Evolutionary conservation across 1,140 invertebrate species (phyloP), one percentile per base, ranked within the genome.

Genomic region (Euura saliciscinereae): DNA sequence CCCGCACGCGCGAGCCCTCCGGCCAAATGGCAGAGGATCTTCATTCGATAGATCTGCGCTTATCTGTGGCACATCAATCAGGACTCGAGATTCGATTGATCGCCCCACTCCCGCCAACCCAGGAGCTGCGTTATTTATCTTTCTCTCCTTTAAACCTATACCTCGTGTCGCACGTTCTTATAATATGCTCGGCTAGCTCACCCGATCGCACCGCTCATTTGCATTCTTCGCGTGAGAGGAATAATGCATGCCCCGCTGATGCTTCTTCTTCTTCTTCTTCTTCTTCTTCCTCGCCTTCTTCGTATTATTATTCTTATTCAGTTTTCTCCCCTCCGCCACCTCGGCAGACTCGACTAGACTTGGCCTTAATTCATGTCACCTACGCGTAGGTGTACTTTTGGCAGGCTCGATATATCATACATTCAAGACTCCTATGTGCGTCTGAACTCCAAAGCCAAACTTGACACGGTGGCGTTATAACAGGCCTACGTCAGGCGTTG

Each of bases 141-240:
- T 28, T 28, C 28, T 28, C 28, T 28, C 28, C 28, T 28, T 28
- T 28, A 28, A 28, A 28, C 28, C 28, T 28, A 28, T 1, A 28
- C 28, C 28, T 28, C 28, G 28, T 28, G 28, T 28, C 28, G 28
- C 28, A 28, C 28, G 28, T 28, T 28, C 28, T 28, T 28, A 28
- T n/a, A n/a, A n/a, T n/a, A 69, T 80, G 77, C 51, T 59, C 51
- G 51, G 13, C 51, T 59, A 59, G 10, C 8, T 59, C 28, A 59
- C 81, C 73, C 71, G 78, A 82, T 82, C 77, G 76, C 73, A 72
- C 28, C 28, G 28, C 65, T 75, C 73, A 81, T 82, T 82, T 80
- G 79, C 81, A 82, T 82, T 77, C 69, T 80, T 71, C 74, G 69
- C 80, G 80, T 81, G 80, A 72, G 70, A 43, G 70, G 80, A 81